Evolutionary conservation across 2,113 vertebrate species (phyloP), one percentile per base, ranked within the genome.

Genomic region (Pandion haliaetus): DNA sequence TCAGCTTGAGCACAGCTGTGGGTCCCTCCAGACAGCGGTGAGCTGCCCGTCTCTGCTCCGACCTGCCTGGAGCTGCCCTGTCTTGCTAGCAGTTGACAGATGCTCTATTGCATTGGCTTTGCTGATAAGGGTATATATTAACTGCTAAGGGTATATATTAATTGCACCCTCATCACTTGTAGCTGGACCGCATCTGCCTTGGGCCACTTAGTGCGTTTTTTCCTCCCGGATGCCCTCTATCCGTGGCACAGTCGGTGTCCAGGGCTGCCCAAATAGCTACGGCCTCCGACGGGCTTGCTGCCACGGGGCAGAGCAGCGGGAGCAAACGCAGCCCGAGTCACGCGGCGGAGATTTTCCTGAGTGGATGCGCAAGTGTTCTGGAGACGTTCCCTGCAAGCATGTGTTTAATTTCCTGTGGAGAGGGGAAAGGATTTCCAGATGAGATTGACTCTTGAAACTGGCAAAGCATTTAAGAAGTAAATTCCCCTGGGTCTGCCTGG

Each of bases 201-300:
- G 45, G n/a, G 63, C 38, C 21, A 1, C 42, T 58, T 1, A 13
- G 29, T 21, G 58, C 10, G 7, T 5, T 32, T 65, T 69, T 31
- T 14, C 36, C 44, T 42, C 40, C 61, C n/a, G 0, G 14, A 2
- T 23, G 2, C n/a, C 38, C 74, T 45, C 20, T 28, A 4, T 23
- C 36, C 4, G 0, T 38, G 80, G 65, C 65, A 29, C 15, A 3
- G 31, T 19, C 0, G 0, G 19, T 8, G 17, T 29, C 70, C 49
- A 11, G 49, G 8, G 55, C n/a, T 72, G 65, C 63, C 54, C 26
- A 29, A 8, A 1, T 6, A 23, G 49, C 81, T 32, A 1, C 5
- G 38, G 78, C 31, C 28, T 42, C 63, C 6, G 1, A 1, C 47
- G 62, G 58, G n/a, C 31, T 67, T 3, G 9, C 16, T 3, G 57